Base-by-base conservation (phyloP, 2,113 vertebrate species). In the Sorex fumeus region DNA sequence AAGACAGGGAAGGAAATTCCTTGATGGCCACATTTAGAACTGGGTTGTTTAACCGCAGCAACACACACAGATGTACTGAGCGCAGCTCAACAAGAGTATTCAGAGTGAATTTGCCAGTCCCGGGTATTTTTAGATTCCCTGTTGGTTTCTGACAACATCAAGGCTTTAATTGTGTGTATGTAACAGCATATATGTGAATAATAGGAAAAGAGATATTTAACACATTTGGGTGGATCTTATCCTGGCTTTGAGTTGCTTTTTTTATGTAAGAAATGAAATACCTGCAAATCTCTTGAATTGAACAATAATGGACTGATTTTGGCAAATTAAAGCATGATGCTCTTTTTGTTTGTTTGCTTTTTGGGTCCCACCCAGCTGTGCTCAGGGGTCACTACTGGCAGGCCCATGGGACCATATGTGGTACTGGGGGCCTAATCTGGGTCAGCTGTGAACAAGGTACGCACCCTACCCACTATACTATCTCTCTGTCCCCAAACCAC, bases 1-100 rank as follows among this genome's bases (percentile, higher is more conserved):
- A 96, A 96, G 92, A 94, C 90, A 97, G 93, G 91, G 93, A 95
- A 96, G 91, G 82, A 89, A 97, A 96, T 95, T 96, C 90, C 90
- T 91, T 1, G 0, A 88, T 90, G 96, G 71, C 50, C 82, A 64
- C 53, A 70, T 80, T 84, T 67, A 94, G 94, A 96, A 94, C 96
- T 92, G 83, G 74, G 84, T 96, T 83, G 88, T 81, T 97, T 90
- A 95, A 95, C 77, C 93, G 95, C 90, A 95, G 88, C 34, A 36
- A 84, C 84, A 92, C 92, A 97, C 92, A 97, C 86, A 80, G 94
- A 95, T 96, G 96, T 94, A 28, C 82, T 95, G 93, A 96, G 87
- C 93, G 94, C 36, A 94, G 96, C 77, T 83, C 85, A 91, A 15
- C 40, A 88, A 43, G 79, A 75, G 93, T 83, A 93, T 96, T 94